These are phyloP conservation scores for Lepus americanus DNA, from an alignment of 2,113 vertebrate species.

Conservation along the genomic window DNA sequence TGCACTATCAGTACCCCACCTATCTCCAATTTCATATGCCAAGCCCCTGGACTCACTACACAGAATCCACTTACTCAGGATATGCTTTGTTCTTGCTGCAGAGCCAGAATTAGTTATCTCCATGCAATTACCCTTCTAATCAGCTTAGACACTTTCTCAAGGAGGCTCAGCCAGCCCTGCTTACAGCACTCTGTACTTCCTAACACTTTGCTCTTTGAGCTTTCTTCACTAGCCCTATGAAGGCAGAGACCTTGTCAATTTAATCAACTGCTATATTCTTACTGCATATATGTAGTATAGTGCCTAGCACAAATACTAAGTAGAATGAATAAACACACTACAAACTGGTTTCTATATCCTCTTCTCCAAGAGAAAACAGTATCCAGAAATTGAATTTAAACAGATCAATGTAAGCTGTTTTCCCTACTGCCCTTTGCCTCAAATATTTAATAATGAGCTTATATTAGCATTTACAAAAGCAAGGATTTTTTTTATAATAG, in stretches of 20 bases:
- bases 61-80: neutral
- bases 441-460: slow-evolving; percentile 28
- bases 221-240: neutral
- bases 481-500: slow-evolving; percentile 74
- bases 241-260: neutral
- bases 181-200: neutral
- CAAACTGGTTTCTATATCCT: neutral
- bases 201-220: neutral
- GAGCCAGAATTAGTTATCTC: neutral
- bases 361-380: slow-evolving; percentile 20
- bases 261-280: neutral
- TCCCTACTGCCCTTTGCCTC: slow-evolving; percentile 5
- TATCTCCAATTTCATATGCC: neutral
- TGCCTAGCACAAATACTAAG: neutral
- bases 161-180: neutral
- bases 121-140: neutral
- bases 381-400: slow-evolving; percentile 28
- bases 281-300: neutral
- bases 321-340: neutral
- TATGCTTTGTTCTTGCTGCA: neutral
- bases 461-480: slow-evolving; percentile 56
- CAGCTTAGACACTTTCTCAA: neutral
- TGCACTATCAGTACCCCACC: neutral
- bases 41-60: neutral
- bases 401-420: neutral